Conservation (phyloP, 2,113 vertebrate genomes). For the Clinocottus analis region DNA sequence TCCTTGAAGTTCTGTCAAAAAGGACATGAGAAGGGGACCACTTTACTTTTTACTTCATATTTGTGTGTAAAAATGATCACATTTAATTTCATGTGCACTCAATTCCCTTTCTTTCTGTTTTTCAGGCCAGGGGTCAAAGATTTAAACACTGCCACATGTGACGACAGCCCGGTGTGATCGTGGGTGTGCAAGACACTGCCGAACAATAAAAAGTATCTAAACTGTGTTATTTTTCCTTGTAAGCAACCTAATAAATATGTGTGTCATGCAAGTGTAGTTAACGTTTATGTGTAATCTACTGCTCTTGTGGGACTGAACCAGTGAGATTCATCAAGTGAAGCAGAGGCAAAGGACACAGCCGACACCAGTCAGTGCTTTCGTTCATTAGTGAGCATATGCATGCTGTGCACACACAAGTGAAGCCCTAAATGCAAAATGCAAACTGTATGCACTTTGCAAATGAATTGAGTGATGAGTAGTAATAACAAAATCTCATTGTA, state of each 20-base stretch:
- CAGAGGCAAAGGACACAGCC: slow-evolving; percentile 34
- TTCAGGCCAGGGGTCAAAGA: slow-evolving; percentile 7
- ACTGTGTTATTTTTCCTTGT: background rate
- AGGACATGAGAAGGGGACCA: background rate
- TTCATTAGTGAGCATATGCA: slow-evolving; percentile 64
- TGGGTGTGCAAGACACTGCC: background rate
- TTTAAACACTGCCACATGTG: slow-evolving; percentile 2
- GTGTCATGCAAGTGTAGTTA: background rate
- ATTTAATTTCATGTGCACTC: background rate
- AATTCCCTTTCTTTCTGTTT: slow-evolving; percentile 29
- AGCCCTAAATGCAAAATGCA: slow-evolving; percentile 60
- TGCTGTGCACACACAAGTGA: slow-evolving; percentile 36
- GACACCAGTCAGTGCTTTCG: slow-evolving; percentile 25
- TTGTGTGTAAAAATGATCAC: background rate
- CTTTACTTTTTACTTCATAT: background rate
- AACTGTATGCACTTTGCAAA: slow-evolving; percentile 64
- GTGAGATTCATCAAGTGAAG: slow-evolving; percentile 39
- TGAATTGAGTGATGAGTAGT: slow-evolving; percentile 71
- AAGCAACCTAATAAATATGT: slow-evolving; percentile 51
- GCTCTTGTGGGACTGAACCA: slow-evolving; percentile 32
- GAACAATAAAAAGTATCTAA: background rate
- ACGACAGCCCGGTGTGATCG: background rate
- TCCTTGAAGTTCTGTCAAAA: background rate
- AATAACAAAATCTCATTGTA: slow-evolving; percentile 75
- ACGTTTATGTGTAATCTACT: slow-evolving; percentile 10